A percentile compares a stretch with the other conserved stretches of the same genome.
These are phyloP conservation scores for Schrankia costaestrigalis DNA, from an alignment of 2,888 invertebrate species.

Conservation along the genomic window DNA sequence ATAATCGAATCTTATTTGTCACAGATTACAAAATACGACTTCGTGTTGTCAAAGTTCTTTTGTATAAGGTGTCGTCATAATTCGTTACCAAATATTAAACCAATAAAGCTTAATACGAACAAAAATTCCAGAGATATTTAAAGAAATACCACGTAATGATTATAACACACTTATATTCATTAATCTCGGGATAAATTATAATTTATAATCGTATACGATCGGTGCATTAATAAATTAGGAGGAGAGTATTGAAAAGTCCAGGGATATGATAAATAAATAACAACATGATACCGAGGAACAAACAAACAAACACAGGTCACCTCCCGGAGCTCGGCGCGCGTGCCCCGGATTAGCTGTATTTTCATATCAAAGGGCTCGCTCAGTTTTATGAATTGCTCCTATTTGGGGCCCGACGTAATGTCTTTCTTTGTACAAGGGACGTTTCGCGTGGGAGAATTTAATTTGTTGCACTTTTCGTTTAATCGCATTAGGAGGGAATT, in stretches of 20 bases:
- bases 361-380: constrained; percentile 76
- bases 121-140: constrained; percentile 56
- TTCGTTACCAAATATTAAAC: constrained; percentile 37
- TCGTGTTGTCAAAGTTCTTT: constrained; percentile 11
- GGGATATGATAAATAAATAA: constrained; percentile 71
- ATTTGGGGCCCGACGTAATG: constrained; percentile 61
- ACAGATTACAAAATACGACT: constrained; percentile 17
- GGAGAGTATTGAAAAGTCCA: constrained; percentile 65
- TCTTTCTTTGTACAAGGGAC: constrained; percentile 67
- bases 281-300: constrained; percentile 54
- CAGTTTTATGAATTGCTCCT: constrained; percentile 74
- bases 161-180: constrained; percentile 64
- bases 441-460: constrained; percentile 75
- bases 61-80: constrained; percentile 29
- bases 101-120: constrained; percentile 47
- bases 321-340: constrained; percentile 64
- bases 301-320: constrained; percentile 63
- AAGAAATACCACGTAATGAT: constrained; percentile 53
- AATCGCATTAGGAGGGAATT: constrained; percentile 62
- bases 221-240: constrained; percentile 61
- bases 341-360: constrained; percentile 74
- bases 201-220: constrained; percentile 57
- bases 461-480: constrained; percentile 71
- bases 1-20: constrained; percentile 22
- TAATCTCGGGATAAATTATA: constrained; percentile 65